phyloP scores from a whole-genome alignment of 2,113 vertebrate genomes.

The Cephalopterus ornatus region DNA sequence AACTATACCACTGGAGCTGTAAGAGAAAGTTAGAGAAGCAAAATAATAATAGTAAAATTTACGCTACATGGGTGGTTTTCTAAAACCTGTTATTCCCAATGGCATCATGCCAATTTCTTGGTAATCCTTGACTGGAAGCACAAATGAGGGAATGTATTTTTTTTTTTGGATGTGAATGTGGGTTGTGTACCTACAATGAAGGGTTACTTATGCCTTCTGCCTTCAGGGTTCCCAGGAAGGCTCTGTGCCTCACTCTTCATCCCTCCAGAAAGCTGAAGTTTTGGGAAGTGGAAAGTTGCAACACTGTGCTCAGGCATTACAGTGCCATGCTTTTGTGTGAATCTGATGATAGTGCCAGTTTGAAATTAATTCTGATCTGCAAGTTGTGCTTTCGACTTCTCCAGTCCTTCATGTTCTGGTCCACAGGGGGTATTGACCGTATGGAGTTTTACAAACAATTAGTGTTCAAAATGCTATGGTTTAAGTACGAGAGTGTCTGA shows the following conservation, averaged over 20 bases:
- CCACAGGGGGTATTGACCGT: rapidly evolving
- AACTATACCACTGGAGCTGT: background rate
- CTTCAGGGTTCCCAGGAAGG: background rate
- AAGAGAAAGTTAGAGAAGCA: background rate
- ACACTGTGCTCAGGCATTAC: background rate
- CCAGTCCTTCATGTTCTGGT: background rate
- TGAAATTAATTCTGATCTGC: background rate
- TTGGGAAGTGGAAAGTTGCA: background rate
- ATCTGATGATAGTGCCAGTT: background rate
- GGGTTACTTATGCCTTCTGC: background rate
- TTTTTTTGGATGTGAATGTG: background rate
- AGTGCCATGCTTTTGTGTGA: background rate
- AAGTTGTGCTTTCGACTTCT: background rate
- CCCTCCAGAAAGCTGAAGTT: background rate
- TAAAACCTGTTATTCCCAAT: background rate
- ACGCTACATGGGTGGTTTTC: background rate
- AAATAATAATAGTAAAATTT: background rate
- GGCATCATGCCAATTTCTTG: background rate
- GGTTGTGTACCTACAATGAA: background rate
- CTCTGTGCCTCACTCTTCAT: background rate
- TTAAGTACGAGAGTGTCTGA: background rate
- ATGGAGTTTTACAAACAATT: background rate
- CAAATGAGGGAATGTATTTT: background rate
- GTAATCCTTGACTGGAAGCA: background rate
- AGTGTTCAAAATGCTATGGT: background rate